A percentile compares a stretch with the other conserved stretches of the same genome.
These are phyloP conservation scores for Coendou prehensilis DNA, from an alignment of 2,797 vertebrate species.

Conservation along the genomic window DNA sequence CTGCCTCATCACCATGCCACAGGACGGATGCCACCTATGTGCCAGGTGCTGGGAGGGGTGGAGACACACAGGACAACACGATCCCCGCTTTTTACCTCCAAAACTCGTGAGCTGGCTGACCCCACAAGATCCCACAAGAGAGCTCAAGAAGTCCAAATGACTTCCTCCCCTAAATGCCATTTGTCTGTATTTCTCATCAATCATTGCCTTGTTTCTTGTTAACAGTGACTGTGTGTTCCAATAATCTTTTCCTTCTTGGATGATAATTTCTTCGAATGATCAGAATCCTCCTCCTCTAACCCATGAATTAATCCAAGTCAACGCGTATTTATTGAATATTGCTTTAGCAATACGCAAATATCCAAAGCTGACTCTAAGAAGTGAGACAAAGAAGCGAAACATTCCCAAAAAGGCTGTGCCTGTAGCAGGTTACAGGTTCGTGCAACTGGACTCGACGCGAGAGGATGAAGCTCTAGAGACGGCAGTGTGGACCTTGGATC, in stretches of 20 bases:
- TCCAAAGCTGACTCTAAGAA: not conserved
- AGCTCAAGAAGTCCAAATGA: not conserved
- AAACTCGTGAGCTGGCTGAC: accelerated
- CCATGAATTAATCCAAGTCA: not conserved
- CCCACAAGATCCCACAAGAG: accelerated
- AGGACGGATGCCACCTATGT: no score
- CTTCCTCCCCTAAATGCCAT: not conserved
- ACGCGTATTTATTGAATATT: not conserved
- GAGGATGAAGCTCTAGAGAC: not conserved
- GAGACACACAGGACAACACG: not conserved
- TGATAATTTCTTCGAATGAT: not conserved
- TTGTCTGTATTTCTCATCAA: accelerated
- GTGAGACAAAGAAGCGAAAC: not conserved
- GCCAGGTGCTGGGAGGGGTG: no score
- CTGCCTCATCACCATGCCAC: accelerated
- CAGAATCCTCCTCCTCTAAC: not conserved
- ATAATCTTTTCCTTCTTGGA: not conserved
- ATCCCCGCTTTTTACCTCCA: not conserved
- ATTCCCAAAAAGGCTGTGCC: not conserved
- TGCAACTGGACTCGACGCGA: no score
- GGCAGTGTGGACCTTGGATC: no score
- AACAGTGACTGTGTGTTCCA: accelerated
- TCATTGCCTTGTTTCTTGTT: not conserved
- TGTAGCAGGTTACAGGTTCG: not conserved
- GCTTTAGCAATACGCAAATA: not conserved